phyloP scores from a whole-genome alignment of 2,888 invertebrate genomes.

The Meiosimyza decipiens region DNA sequence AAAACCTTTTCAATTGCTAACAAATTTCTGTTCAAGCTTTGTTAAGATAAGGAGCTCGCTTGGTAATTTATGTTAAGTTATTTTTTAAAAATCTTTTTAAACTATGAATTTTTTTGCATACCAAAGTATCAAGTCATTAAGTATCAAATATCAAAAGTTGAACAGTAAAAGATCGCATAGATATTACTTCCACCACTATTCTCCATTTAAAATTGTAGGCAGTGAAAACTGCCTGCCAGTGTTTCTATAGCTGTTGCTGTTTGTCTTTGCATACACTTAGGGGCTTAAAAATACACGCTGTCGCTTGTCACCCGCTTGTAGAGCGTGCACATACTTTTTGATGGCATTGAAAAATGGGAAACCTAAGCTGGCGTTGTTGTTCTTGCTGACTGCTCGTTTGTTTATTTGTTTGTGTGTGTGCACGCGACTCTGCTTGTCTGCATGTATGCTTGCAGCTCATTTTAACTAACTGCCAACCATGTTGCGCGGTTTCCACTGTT shows the following conservation, averaged over 20 bases:
- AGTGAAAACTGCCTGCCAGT: neutral
- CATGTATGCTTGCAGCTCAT: constrained; percentile 21
- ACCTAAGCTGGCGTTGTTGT: constrained; percentile 10
- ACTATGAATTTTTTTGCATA: no score
- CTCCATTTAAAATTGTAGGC: neutral
- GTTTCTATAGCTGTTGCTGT: constrained; percentile 2
- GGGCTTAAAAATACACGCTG: constrained; percentile 20
- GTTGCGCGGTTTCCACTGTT: constrained; percentile 9
- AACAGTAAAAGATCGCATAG: no score
- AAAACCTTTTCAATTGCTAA: no score
- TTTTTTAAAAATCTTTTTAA: no score
- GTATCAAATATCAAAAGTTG: no score
- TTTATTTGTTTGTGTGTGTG: constrained; percentile 21
- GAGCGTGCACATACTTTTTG: neutral
- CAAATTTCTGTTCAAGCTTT: no score
- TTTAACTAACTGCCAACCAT: constrained; percentile 19
- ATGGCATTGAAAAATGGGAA: constrained; percentile 13
- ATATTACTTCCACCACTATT: neutral
- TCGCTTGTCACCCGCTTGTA: constrained; percentile 7
- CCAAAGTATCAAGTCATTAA: no score
- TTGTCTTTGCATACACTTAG: constrained; percentile 35
- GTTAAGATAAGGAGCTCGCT: no score
- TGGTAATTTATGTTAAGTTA: no score
- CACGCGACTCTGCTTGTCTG: constrained; percentile 30
- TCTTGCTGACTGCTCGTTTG: constrained; percentile 8